Evolutionary conservation across 1,140 invertebrate species (phyloP).

Genomic region (Batillaria attramentaria): DNA sequence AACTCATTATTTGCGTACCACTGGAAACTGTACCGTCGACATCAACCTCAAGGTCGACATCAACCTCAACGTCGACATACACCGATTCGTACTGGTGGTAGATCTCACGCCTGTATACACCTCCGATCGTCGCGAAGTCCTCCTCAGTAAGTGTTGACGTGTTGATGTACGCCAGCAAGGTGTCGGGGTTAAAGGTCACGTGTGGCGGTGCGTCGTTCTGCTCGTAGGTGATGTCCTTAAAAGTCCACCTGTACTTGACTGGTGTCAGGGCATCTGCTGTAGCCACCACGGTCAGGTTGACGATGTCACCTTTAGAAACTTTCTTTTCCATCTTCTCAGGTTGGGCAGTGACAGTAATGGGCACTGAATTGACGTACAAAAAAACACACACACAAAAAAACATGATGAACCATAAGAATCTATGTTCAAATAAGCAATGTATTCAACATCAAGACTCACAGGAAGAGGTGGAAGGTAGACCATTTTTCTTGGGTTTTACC

Average conservation of each 20-base stretch:
- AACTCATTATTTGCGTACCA: too few relatives aligned
- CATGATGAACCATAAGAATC: neutral
- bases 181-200: neutral
- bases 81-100: neutral
- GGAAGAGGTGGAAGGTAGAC: neutral
- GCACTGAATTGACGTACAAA: too few relatives aligned
- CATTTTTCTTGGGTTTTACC: neutral
- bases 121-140: conserved; percentile 17
- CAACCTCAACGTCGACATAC: conserved; percentile 10
- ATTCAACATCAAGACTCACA: neutral
- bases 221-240: conserved; percentile 14
- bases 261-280: conserved; percentile 21
- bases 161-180: conserved; percentile 25
- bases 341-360: conserved; percentile 16
- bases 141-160: conserved; percentile 27
- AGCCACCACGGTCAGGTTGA: conserved; percentile 22
- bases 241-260: conserved; percentile 24
- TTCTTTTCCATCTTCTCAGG: conserved; percentile 13
- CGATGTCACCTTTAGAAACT: conserved; percentile 24
- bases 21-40: too few relatives aligned
- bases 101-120: conserved; percentile 20
- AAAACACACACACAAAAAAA: neutral
- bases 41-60: too few relatives aligned
- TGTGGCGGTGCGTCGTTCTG: neutral
- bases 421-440: neutral